Percentiles rank a stretch among this genome's conserved stretches.
phyloP scores from a whole-genome alignment of 1,140 invertebrate species.

The Ladona fulva region DNA sequence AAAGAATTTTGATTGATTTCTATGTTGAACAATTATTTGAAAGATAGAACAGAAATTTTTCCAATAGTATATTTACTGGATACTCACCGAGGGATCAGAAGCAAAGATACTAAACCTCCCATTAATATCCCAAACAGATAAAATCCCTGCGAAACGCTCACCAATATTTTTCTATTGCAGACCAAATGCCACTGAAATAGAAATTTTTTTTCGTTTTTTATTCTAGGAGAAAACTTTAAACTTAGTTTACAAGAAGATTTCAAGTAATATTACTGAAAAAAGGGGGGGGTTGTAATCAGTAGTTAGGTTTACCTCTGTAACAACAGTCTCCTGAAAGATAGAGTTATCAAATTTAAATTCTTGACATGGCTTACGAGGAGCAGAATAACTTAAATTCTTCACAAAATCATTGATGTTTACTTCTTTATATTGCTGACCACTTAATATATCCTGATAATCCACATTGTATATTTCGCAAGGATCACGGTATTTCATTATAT shows the following conservation, averaged over 20 bases:
- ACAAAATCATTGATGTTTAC: not conserved
- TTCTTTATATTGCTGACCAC: not conserved
- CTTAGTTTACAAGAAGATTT: too few species aligned
- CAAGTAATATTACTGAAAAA: too few species aligned
- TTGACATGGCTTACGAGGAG: not conserved
- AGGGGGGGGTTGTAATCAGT: too few species aligned
- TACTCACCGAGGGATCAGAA: constrained; percentile 15
- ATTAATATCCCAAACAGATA: constrained; percentile 18
- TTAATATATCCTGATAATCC: not conserved
- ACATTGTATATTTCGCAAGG: not conserved
- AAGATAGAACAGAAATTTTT: too few species aligned
- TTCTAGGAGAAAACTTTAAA: not conserved
- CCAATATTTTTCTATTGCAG: constrained; percentile 18
- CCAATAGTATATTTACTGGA: too few species aligned
- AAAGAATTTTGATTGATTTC: too few species aligned
- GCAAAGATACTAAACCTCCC: constrained; percentile 12
- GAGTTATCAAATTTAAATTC: not conserved
- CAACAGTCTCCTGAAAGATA: not conserved
- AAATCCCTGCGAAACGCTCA: constrained; percentile 19
- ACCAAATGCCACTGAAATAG: constrained; percentile 19
- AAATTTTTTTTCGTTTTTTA: not conserved
- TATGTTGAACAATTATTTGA: too few species aligned
- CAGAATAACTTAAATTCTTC: not conserved
- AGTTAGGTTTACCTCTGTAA: not conserved
- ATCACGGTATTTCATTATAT: not conserved